Base-by-base conservation (phyloP, 2,888 invertebrate genomes). In the Slavum lentiscoides region DNA sequence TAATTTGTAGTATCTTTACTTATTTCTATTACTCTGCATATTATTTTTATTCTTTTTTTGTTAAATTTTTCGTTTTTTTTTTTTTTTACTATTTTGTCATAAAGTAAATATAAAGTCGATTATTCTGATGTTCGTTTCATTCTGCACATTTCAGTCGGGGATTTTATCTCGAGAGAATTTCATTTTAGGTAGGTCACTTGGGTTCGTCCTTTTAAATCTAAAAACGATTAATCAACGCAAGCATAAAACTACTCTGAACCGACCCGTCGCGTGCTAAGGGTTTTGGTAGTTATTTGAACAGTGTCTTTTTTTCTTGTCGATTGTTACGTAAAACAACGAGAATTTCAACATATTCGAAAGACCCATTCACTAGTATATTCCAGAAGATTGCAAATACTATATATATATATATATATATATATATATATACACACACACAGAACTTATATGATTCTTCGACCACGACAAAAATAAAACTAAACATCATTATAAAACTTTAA, bases 211-310 rank as follows among this genome's bases (percentile, higher is more conserved):
- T 74, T 55, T 64, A 53, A 74, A 74, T 74, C 21, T 17, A 11
- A 55, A 64, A 74, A 37, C 64, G 21, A 74, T 74, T 74, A 74
- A 74, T 74, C 37, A 55, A 64, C 53, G 21, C 19, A 53, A 21
- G 30, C 49, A 15, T 19, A 39, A 64, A 55, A 64, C 15, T 15
- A 53, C n/a, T 74, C 8, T 39, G 37, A n/a, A 30, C 19, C 2
- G 43, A 49, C 4, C 49, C 55, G 30, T 49, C 13, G 7, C 7
- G 11, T n/a, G n/a, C 43, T 49, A 5, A 17, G 53, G 49, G 19
- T n/a, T 37, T 74, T 21, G 11, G 21, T 37, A 6, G 21, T 74
- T 37, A 74, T 21, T 21, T 21, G 66, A 66, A 74, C 19, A 2
- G 55, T 37, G 58, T n/a, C 30, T 1, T 30, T 30, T 49, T 73